Conservation (phyloP, 2,797 vertebrate species). For the Mormyrops boulengeri region DNA sequence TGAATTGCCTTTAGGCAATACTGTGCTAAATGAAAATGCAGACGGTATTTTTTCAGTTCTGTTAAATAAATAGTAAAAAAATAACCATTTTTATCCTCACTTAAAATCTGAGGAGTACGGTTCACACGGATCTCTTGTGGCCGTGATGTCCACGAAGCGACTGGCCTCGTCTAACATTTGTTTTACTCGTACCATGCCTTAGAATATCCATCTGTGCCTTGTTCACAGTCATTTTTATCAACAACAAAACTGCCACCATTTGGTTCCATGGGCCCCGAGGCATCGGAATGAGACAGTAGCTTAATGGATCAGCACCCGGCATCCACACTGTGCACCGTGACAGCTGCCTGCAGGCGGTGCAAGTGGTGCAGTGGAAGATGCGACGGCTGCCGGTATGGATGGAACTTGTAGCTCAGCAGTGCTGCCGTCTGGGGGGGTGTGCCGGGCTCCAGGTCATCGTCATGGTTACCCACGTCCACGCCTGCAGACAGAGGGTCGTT, state of each 20-base stretch:
- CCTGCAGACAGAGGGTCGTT: slow-evolving; percentile 88
- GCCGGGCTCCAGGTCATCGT: slow-evolving; percentile 92
- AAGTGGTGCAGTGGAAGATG: slow-evolving; percentile 76
- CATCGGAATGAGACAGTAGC: neutral
- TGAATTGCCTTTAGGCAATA: neutral
- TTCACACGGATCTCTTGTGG: slow-evolving; percentile 27
- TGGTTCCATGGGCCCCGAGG: neutral
- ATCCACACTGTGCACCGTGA: slow-evolving; percentile 93
- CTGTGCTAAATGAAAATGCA: slow-evolving; percentile 7
- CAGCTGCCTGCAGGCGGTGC: slow-evolving; percentile 87
- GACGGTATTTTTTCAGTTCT: slow-evolving; percentile 32
- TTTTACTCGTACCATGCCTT: neutral
- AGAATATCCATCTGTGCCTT: neutral
- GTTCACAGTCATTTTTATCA: neutral
- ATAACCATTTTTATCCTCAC: slow-evolving; percentile 77
- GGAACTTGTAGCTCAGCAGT: slow-evolving; percentile 90
- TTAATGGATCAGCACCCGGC: slow-evolving; percentile 77
- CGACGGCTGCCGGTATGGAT: slow-evolving; percentile 77
- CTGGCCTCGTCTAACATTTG: neutral
- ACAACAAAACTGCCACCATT: neutral
- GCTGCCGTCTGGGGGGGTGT: slow-evolving; percentile 91
- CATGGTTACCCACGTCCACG: slow-evolving; percentile 89
- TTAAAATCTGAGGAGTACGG: slow-evolving; percentile 68
- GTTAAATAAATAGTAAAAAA: slow-evolving; percentile 99
- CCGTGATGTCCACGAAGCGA: slow-evolving; percentile 5